Base-by-base conservation (phyloP, 2,113 vertebrate genomes). In the Gnathonemus echidnorhynchus region DNA sequence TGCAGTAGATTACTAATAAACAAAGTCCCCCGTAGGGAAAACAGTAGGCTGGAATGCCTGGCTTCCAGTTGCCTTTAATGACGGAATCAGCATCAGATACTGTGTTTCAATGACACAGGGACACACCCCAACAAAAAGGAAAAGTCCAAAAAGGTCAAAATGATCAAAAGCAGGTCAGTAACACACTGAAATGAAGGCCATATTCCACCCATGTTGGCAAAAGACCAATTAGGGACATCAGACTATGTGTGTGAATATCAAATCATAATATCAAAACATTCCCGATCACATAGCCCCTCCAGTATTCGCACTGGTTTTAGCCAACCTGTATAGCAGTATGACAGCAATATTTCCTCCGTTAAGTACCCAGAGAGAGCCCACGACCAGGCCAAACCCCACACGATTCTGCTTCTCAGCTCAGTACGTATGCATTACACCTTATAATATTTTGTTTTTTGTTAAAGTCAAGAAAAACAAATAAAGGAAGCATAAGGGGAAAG, bases 361-460 rank as follows among this genome's bases (percentile, higher is more conserved):
- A 13, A 42, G 42, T 35, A 83, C 2, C 24, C 42, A 9, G 39
- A 39, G 49, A 52, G 46, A 85, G 35, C 3, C 8, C 89, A 53
- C 74, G 35, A 58, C 10, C 10, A 74, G 24, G 4, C 48, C 39
- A 24, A 89, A 2, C 70, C 4, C 62, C 11, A 53, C 31, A 89
- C 52, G 35, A 4, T 45, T 8, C 35, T 77, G 74, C 62, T 56
- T 84, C 88, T 77, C 74, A 83, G 93, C 94, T 93, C 88, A 92
- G 91, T 92, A 94, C 91, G 90, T 93, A 90, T 92, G 84, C 50
- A 91, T 91, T 92, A 91, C 88, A 93, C 91, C 94, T 87, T 88
- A 91, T 92, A 86, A 92, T 90, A 92, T 89, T 93, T 92, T 89
- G 89, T 90, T 92, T 19, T 90, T 90, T 50, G 84, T 19, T 31